phyloP scores from a whole-genome alignment of 2,113 vertebrate genomes.

The Conger conger region DNA sequence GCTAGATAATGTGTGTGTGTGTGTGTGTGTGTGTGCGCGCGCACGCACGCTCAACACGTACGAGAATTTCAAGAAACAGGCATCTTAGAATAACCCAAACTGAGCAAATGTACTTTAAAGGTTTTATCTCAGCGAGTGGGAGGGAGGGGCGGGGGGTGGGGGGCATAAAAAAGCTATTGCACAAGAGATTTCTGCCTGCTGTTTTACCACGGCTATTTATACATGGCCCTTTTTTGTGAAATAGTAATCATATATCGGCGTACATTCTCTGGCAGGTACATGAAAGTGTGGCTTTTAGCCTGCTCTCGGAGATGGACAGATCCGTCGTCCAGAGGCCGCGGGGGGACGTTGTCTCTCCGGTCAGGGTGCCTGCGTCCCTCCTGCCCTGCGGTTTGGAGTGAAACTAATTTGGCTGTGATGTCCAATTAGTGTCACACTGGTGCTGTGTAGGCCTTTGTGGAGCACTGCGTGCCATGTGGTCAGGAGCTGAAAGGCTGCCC shows the following conservation, averaged over 20 bases:
- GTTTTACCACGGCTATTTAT: not conserved
- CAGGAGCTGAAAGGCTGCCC: not conserved
- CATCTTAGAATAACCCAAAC: not conserved
- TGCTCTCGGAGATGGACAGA: no score
- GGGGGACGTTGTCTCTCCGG: constrained; percentile 38
- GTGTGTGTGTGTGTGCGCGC: no score
- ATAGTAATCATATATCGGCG: no score
- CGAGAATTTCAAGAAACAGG: not conserved
- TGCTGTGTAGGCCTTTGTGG: no score
- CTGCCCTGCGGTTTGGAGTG: constrained; percentile 56
- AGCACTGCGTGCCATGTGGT: not conserved
- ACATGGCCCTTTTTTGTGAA: not conserved
- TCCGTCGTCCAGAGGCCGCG: not conserved
- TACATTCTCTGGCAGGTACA: no score
- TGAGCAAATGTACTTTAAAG: not conserved
- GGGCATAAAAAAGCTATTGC: no score
- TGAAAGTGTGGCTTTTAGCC: no score
- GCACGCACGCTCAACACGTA: no score
- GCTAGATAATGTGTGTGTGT: not conserved
- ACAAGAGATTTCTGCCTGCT: not conserved
- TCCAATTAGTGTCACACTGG: constrained; percentile 12
- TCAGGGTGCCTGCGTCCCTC: constrained; percentile 53
- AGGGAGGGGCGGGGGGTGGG: no score
- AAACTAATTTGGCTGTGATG: constrained; percentile 27
- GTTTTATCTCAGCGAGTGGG: not conserved